Evolutionary conservation across 2,797 vertebrate species (phyloP).

Genomic region (Tapera naevia): DNA sequence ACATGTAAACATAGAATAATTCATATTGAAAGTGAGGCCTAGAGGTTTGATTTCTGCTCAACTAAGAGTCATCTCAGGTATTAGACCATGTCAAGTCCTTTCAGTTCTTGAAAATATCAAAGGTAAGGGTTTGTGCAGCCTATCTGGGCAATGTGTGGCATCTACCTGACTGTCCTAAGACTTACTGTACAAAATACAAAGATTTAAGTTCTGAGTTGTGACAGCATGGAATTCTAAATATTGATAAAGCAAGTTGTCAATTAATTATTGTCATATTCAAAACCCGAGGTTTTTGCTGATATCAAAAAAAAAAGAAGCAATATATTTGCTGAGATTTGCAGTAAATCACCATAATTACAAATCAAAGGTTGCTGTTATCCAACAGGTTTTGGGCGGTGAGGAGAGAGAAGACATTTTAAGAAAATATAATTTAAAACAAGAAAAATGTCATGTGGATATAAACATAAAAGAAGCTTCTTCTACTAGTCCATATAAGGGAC

Average conservation of each 20-base stretch:
- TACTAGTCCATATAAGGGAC: not conserved
- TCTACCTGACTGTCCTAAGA: not conserved
- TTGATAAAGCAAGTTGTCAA: not conserved
- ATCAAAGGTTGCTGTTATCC: not conserved
- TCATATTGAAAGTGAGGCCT: not conserved
- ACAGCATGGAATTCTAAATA: not conserved
- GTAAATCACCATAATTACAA: not conserved
- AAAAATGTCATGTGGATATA: not conserved
- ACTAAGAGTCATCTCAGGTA: not conserved
- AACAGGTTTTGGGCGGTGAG: rapidly evolving
- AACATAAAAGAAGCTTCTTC: not conserved
- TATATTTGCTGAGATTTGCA: not conserved
- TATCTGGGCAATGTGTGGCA: not conserved
- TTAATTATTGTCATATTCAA: not conserved
- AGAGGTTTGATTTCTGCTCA: not conserved
- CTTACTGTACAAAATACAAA: not conserved
- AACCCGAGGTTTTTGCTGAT: not conserved
- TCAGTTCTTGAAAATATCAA: not conserved
- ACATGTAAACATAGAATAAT: not conserved
- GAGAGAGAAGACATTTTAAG: not conserved
- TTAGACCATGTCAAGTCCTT: not conserved
- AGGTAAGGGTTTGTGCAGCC: not conserved
- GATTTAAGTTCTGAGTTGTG: not conserved
- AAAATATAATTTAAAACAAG: not conserved
- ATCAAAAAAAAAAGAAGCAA: not conserved